Base-by-base conservation (phyloP, 2,888 invertebrate species). In the Pinctada fucata region DNA sequence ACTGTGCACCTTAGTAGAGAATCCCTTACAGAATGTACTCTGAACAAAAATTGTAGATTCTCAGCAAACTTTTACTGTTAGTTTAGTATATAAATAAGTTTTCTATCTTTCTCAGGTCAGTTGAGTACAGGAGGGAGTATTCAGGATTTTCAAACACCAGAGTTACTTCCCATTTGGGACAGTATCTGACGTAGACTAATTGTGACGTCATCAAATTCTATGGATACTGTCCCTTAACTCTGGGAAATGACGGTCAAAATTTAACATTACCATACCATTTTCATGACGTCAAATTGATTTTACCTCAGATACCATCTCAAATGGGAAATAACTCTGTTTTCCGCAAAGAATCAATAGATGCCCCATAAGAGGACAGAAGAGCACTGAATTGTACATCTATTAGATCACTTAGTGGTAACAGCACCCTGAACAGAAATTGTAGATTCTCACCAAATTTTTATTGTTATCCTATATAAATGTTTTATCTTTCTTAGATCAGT, bases 41-140 rank as follows among this genome's bases (percentile, higher is more conserved):
- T 71, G n/a, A 83, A 82, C 51, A 80, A 71, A 66, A 86, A 84
- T 70, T 64, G 79, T 10, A 64, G 78, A 68, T 82, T 83, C 72
- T 80, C 86, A 10, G 16, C 80, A 3, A 82, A 80, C 5, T n/a
- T n/a, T 68, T 88, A 89, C 63, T 83, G 83, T 13, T 81, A 84
- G 3, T 86, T 84, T 64, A 89, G 89, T 47, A 83, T 90, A 49
- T 89, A 88, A 89, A 90, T 79, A 73, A 86, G 31, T 31, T 31
- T 31, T 31, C 31, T 31, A 31, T 31, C 31, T 31, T 31, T 31
- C 31, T 31, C 31, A 31, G 31, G 31, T 31, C 31, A 31, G 31
- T 31, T 31, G 31, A 31, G 31, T 31, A 31, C 85, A 86, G 68
- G 86, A 86, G 16, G 79, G 83, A 13, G 86, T 87, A 76, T 83